A percentile compares a stretch with the other conserved stretches of the same genome.
These are phyloP conservation scores for Periphyllus acericola DNA, from an alignment of 2,888 invertebrate species.

Conservation along the genomic window DNA sequence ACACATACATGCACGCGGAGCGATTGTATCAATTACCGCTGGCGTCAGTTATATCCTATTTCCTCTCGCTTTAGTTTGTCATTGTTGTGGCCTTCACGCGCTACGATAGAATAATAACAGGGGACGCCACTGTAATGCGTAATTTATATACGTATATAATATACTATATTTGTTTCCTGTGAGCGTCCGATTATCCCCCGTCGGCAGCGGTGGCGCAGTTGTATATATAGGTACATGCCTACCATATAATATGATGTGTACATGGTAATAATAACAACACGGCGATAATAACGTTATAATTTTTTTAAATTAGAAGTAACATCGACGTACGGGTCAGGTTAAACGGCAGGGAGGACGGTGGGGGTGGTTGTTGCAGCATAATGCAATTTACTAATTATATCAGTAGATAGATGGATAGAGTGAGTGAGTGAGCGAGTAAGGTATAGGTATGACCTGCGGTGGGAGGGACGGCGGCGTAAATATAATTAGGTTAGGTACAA, in stretches of 20 bases:
- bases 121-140: neutral
- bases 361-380: neutral
- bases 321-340: neutral
- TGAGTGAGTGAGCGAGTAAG: neutral
- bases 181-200: constrained; percentile 1
- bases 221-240: neutral
- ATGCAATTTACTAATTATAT: constrained; percentile 6
- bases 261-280: neutral
- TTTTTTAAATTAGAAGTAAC: constrained; percentile 2
- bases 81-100: neutral
- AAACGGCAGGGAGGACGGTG: neutral
- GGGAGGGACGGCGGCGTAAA: neutral
- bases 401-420: neutral
- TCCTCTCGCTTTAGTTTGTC: neutral
- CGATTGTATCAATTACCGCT: constrained; percentile 8
- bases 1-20: neutral
- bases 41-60: neutral
- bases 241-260: neutral
- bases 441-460: neutral
- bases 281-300: constrained; percentile 18
- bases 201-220: neutral
- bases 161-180: neutral
- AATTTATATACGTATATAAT: neutral
- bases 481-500: constrained; percentile 12
- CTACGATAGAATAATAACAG: neutral